Evolutionary conservation across 2,888 invertebrate species (phyloP), one percentile per base, ranked within the genome.

Genomic region (Drosophila acutilabella): DNA sequence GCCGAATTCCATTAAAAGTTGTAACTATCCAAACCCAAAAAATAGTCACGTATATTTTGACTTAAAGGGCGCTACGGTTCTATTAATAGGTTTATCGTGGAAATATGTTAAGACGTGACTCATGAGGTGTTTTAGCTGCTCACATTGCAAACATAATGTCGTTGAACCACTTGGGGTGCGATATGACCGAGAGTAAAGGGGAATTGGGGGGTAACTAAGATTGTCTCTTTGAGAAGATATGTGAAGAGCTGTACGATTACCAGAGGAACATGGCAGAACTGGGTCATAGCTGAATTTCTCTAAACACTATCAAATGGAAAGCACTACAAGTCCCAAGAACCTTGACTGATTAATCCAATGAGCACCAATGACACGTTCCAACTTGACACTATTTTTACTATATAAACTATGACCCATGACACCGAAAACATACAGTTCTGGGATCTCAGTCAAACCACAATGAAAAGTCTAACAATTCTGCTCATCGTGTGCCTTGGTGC

Each of bases 41-140:
- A 56, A 54, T 11, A 16, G 54, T 73, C 30, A 77, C 74, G 78
- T 77, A 42, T 41, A 16, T 42, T 61, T 58, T 8, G 38, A 36
- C 40, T 38, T 53, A 50, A 41, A 18, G 11, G 38, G 47, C 10
- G 18, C n/a, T 47, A 36, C 36, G 1, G 48, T 36, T 41, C 54
- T 58, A 57, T 50, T 53, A 23, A 36, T 44, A 20, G 48, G 2
- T 38, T 48, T 54, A 60, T 64, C 48, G 20, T 13, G 10, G 13
- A 61, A 74, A 7, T 40, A 64, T 68, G 45, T 44, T 4, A 18
- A 78, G 20, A 75, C 74, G 74, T 75, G 74, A 60, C 64, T 42
- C 16, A 42, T 38, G 0, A 45, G 23, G 20, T 41, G 11, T 14
- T 52, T 11, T 5, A 11, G 33, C 13, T 44, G 42, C 30, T 10